These are phyloP conservation scores for Notospermus geniculatus DNA, from an alignment of 1,140 invertebrate genomes.

Conservation along the genomic window DNA sequence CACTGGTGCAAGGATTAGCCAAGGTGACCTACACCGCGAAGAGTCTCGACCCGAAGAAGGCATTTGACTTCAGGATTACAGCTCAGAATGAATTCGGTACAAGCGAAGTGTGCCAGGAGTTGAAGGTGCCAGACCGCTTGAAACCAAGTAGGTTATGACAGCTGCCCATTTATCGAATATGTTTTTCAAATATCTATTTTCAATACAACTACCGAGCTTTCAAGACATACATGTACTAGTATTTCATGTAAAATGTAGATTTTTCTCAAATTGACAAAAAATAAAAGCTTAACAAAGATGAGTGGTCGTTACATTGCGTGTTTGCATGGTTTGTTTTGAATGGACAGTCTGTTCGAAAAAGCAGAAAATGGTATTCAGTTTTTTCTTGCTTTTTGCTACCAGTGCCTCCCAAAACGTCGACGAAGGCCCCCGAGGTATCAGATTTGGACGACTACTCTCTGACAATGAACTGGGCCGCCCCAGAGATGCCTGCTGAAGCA, in stretches of 20 bases:
- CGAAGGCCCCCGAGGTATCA: not conserved
- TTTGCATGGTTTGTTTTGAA: too few relatives aligned
- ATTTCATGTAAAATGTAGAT: too few relatives aligned
- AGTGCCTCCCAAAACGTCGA: not conserved
- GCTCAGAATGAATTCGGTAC: slow-evolving; percentile 82
- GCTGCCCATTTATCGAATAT: too few relatives aligned
- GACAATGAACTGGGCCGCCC: not conserved
- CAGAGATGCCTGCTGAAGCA: not conserved
- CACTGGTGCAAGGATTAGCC: not conserved
- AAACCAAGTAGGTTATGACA: slow-evolving; percentile 26
- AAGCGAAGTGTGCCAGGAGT: slow-evolving; percentile 59
- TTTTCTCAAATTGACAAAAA: too few relatives aligned
- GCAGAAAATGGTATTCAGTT: too few relatives aligned
- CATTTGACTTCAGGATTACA: slow-evolving; percentile 89
- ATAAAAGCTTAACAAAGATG: too few relatives aligned
- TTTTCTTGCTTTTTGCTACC: not conserved
- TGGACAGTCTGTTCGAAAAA: too few relatives aligned
- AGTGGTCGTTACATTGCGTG: too few relatives aligned
- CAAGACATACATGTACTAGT: too few relatives aligned
- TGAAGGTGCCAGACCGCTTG: slow-evolving; percentile 13
- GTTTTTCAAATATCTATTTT: too few relatives aligned
- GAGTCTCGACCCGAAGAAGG: slow-evolving; percentile 73
- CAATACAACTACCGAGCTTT: too few relatives aligned
- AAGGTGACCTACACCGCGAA: slow-evolving; percentile 21
- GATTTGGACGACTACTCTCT: not conserved